Base-by-base conservation (phyloP, 64 coral and sea anemone species). In the Cladopsammia gracilis region DNA sequence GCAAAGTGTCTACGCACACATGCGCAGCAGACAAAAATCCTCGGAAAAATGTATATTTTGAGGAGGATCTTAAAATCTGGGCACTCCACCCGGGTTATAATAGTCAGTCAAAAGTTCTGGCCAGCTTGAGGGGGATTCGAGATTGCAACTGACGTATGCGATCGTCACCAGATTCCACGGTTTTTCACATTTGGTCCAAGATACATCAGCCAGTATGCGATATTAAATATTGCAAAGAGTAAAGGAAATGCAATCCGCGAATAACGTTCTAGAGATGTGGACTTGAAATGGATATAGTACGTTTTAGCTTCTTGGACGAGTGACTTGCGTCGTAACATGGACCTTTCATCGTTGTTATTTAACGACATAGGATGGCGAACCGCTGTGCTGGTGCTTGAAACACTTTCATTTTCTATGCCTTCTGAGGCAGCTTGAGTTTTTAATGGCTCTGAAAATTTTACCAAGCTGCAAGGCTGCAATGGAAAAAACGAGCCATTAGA, bases 141-240 rank as follows among this genome's bases (percentile, higher is more conserved):
- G 6, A 54, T 11, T 54, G 52, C 11, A 70, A 26, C 9, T 49
- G 6, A 2, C 45, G 1, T 48, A 5, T 48, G 1, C 2, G 25
- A 48, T 61, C 9, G 43, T 84, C 42, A 84, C 42, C 80, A 84
- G 6, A 84, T 25, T 20, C 80, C 80, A 14, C 51, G 80, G 45
- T 68, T 50, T 19, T 51, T 19, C 45, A 64, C 80, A 10, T 44
- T 4, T 67, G 61, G 62, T 20, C 61, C 61, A 62, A 45, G 62
- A 50, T 84, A 84, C 8, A 45, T 86, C 4, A 87, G 43, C 91
- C 91, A 93, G 24, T 93, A 93, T 8, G 49, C 82, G 4, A 93
- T 1, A 54, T 93, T 93, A 23, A 93, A 93, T 43, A 93, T 62
- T 43, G 10, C 44, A 25, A 93, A 93, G 14, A 60, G 25, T 11